phyloP scores from a whole-genome alignment of 1,140 invertebrate genomes.

The Pogonomyrmex californicus region DNA sequence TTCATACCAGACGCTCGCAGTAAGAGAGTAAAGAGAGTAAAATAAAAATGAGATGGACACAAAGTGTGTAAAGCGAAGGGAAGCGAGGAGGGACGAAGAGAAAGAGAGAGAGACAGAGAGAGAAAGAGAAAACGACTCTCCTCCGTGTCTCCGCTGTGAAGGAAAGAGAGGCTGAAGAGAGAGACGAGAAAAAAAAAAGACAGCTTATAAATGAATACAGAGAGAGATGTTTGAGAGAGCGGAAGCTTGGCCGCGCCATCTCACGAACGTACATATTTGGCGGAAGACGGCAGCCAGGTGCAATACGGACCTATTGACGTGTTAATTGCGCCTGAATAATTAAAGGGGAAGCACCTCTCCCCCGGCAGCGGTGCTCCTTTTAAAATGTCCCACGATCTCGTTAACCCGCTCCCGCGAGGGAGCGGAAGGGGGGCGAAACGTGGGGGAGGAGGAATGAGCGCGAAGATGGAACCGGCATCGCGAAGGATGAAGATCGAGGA shows the following conservation, averaged over 20 bases:
- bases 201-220: conserved; percentile 58
- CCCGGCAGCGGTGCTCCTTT: conserved; percentile 78
- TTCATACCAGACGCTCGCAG: conserved; percentile 58
- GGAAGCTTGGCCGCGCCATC: conserved; percentile 61
- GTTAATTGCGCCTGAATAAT: conserved; percentile 86
- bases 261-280: conserved; percentile 76
- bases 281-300: conserved; percentile 82
- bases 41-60: conserved; percentile 62
- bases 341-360: conserved; percentile 76
- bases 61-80: conserved; percentile 40
- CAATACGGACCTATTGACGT: conserved; percentile 84
- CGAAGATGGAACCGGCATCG: conserved; percentile 4
- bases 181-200: conserved; percentile 44
- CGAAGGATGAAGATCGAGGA: conserved; percentile 24
- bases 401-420: conserved; percentile 71
- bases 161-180: conserved; percentile 62
- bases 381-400: conserved; percentile 82
- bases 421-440: not conserved
- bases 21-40: conserved; percentile 64
- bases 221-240: conserved; percentile 40
- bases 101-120: conserved; percentile 9
- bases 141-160: conserved; percentile 42
- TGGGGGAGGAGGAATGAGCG: not conserved
- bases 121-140: conserved; percentile 37
- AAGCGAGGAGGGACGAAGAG: not conserved